Conservation (phyloP, 92 coral and sea anemone genomes). For the Phenganax marumi region DNA sequence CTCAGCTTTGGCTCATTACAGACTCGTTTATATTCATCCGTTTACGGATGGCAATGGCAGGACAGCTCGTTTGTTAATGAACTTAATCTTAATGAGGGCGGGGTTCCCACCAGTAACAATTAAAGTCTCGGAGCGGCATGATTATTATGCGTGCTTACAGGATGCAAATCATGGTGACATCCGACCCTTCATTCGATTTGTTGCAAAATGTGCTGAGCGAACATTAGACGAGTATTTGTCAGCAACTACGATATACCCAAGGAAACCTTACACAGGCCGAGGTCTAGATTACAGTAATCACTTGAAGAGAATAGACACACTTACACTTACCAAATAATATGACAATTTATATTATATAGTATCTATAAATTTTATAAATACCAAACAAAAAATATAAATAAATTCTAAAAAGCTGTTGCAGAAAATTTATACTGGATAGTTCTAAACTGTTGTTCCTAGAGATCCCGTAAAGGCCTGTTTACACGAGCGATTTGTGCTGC, state of each 20-base stretch:
- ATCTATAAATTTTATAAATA: conserved; percentile 1
- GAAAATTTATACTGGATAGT: too few species aligned
- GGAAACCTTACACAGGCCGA: conserved; percentile 58
- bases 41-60: conserved; percentile 98
- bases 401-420: too few species aligned
- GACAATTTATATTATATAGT: background rate
- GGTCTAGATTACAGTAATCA: conserved; percentile 32
- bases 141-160: conserved; percentile 77
- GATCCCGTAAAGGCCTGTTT: too few species aligned
- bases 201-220: conserved; percentile 87
- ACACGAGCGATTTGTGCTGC: too few species aligned
- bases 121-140: conserved; percentile 75
- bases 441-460: too few species aligned
- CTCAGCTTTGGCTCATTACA: conserved; percentile 94
- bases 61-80: conserved; percentile 86
- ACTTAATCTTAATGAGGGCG: conserved; percentile 95
- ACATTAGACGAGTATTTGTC: conserved; percentile 90
- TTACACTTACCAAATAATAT: conserved; percentile 33
- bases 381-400: background rate
- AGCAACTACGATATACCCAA: conserved; percentile 83
- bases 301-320: conserved; percentile 9
- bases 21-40: conserved; percentile 93
- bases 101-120: conserved; percentile 98
- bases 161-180: conserved; percentile 96
- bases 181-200: conserved; percentile 92